Percentiles rank a stretch among this genome's conserved stretches.
Evolutionary conservation across 2,888 invertebrate species (phyloP).

Genomic region (Molanna angustata): DNA sequence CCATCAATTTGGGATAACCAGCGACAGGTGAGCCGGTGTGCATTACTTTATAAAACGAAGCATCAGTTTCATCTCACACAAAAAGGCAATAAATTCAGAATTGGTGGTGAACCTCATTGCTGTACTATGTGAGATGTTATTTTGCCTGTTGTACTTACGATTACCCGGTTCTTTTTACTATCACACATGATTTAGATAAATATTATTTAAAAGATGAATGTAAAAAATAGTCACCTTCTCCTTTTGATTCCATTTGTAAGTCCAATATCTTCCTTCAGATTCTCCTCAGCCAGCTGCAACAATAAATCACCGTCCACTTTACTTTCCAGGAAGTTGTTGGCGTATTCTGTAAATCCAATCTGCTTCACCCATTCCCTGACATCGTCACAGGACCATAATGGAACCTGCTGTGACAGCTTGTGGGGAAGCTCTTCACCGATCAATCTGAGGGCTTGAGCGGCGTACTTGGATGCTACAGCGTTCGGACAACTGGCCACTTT

Average conservation of each 20-base stretch:
- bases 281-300: conserved; percentile 87
- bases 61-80: too few relatives aligned
- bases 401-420: conserved; percentile 96
- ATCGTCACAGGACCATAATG: conserved; percentile 95
- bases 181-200: too few relatives aligned
- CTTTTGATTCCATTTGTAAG: conserved; percentile 91
- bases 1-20: too few relatives aligned
- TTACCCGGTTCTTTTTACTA: too few relatives aligned
- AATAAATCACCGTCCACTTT: conserved; percentile 96
- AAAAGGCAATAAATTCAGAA: too few relatives aligned
- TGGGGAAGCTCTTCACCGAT: conserved; percentile 98
- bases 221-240: conserved; percentile 71
- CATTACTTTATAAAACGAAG: too few relatives aligned
- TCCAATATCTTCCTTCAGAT: conserved; percentile 89
- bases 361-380: conserved; percentile 98
- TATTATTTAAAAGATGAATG: too few relatives aligned
- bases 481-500: conserved; percentile 97
- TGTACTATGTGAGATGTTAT: too few relatives aligned
- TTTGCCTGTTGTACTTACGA: too few relatives aligned
- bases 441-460: conserved; percentile 84
- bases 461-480: conserved; percentile 95
- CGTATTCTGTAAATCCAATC: conserved; percentile 88
- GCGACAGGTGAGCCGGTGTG: too few relatives aligned
- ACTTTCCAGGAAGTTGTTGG: conserved; percentile 81
- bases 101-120: too few relatives aligned